A percentile compares a stretch with the other conserved stretches of the same genome.
phyloP scores from a whole-genome alignment of 2,888 invertebrate species.

The Didymodactylos carnosus region DNA sequence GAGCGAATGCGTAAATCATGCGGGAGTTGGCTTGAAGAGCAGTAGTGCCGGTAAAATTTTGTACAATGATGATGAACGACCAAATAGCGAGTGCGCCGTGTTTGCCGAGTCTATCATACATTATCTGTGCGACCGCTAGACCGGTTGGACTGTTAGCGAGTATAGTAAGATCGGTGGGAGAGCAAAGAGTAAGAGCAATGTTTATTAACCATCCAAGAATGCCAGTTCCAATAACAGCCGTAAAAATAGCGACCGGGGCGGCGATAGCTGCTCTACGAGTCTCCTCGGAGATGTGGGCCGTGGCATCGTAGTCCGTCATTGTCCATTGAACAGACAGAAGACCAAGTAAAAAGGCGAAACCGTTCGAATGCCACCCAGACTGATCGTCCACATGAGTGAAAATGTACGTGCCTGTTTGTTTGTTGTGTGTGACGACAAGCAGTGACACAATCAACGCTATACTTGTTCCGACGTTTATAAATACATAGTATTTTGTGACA shows the following conservation, averaged over 20 bases:
- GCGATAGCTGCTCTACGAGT: background rate
- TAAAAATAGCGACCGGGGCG: background rate
- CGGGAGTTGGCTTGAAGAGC: background rate
- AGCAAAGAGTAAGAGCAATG: background rate
- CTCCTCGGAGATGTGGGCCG: background rate
- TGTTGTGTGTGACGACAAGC: too few species aligned
- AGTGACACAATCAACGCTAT: background rate
- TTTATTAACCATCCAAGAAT: background rate
- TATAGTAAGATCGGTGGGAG: background rate
- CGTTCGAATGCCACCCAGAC: background rate
- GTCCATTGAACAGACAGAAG: background rate
- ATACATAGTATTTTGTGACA: background rate
- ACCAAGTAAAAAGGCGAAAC: background rate
- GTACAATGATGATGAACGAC: background rate
- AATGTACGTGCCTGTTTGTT: background rate
- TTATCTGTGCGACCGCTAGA: background rate
- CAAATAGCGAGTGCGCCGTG: background rate
- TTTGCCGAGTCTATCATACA: background rate
- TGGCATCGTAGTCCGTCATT: background rate
- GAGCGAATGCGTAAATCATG: background rate
- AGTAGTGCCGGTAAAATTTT: background rate
- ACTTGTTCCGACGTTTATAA: background rate
- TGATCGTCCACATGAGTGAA: background rate
- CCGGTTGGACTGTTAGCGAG: background rate
- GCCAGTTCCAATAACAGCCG: background rate